phyloP scores from a whole-genome alignment of 2,797 vertebrate species.

The Enteromius unitaeniatus region DNA sequence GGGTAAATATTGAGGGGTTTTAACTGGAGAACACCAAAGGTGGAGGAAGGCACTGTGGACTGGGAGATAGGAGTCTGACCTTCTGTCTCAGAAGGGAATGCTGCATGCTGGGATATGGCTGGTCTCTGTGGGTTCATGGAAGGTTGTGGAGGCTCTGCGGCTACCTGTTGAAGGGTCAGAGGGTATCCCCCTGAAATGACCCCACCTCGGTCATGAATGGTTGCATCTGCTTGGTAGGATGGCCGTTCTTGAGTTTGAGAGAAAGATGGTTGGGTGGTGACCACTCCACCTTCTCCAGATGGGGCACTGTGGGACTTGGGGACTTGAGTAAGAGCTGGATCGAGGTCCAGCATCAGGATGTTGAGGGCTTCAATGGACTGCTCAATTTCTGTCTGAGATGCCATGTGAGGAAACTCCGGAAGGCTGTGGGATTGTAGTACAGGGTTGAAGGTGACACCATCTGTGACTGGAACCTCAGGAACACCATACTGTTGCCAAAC shows the following conservation, averaged over 20 bases:
- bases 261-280: conserved; percentile 85
- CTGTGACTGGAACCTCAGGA: conserved; percentile 80
- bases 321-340: conserved; percentile 73
- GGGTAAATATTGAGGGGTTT: conserved; percentile 75
- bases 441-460: conserved; percentile 76
- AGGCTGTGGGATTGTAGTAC: conserved; percentile 81
- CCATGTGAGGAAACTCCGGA: conserved; percentile 86
- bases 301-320: conserved; percentile 90
- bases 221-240: conserved; percentile 68
- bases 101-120: conserved; percentile 44
- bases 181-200: conserved; percentile 52
- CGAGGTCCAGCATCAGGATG: conserved; percentile 93
- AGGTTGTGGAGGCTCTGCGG: conserved; percentile 62
- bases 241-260: conserved; percentile 74
- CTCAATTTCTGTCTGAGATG: conserved; percentile 93
- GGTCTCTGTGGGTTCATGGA: conserved; percentile 70
- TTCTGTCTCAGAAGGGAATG: conserved; percentile 51
- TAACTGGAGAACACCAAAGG: conserved; percentile 66
- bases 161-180: conserved; percentile 54
- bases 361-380: conserved; percentile 96
- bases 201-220: conserved; percentile 61
- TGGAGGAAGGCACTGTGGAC: conserved; percentile 52
- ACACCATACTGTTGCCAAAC: conserved; percentile 93
- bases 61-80: conserved; percentile 17
- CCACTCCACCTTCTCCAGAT: conserved; percentile 73